Conservation (phyloP, 2,113 vertebrate genomes). For the Pungitius pungitius region DNA sequence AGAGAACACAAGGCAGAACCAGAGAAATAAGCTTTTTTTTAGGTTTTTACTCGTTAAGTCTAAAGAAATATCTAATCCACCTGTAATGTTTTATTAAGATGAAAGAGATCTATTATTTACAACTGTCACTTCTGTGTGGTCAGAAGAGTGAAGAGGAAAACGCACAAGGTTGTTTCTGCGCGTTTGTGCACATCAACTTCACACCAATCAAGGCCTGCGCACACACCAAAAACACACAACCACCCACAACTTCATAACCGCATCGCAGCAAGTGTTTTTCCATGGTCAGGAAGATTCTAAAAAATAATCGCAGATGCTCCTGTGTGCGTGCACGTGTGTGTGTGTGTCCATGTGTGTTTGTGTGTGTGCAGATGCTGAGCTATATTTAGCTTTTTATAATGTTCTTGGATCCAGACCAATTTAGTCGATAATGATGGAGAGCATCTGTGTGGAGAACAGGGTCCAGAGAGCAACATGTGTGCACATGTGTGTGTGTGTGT, state of each 20-base stretch:
- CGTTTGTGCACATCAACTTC: not conserved
- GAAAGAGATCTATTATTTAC: slow-evolving; percentile 55
- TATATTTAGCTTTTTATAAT: slow-evolving; percentile 61
- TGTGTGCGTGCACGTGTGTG: not conserved
- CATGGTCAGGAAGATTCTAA: slow-evolving; percentile 11
- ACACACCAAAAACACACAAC: not conserved
- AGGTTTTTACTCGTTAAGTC: not conserved
- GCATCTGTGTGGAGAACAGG: slow-evolving; percentile 54
- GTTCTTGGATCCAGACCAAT: slow-evolving; percentile 54
- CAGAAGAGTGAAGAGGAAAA: slow-evolving; percentile 7
- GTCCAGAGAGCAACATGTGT: slow-evolving; percentile 39
- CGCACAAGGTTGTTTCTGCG: slow-evolving; percentile 5
- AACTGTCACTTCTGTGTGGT: slow-evolving; percentile 37
- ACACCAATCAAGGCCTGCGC: not conserved
- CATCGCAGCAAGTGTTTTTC: slow-evolving; percentile 30
- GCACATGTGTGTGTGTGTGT: slow-evolving; percentile 27
- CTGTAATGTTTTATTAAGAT: slow-evolving; percentile 51
- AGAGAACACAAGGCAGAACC: slow-evolving; percentile 40
- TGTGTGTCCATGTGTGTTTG: not conserved
- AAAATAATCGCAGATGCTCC: slow-evolving; percentile 32
- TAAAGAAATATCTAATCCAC: slow-evolving; percentile 21
- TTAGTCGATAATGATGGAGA: slow-evolving; percentile 64
- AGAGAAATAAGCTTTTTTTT: slow-evolving; percentile 21
- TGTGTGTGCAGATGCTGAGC: slow-evolving; percentile 53
- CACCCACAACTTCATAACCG: not conserved